phyloP scores from a whole-genome alignment of 2,888 invertebrate species.

The Amphipyra tragopoginis region DNA sequence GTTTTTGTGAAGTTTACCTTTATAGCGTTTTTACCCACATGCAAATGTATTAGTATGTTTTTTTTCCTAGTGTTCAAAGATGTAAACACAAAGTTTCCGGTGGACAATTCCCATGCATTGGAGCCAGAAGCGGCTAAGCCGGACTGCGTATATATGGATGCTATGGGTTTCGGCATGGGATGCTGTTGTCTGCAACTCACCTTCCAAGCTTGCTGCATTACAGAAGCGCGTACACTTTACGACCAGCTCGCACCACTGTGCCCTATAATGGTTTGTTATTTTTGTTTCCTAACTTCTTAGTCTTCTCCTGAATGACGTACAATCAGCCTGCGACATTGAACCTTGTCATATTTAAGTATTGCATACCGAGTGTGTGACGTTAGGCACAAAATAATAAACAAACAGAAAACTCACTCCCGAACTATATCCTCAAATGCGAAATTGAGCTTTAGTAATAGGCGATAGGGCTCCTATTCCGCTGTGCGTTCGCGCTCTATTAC shows the following conservation, averaged over 20 bases:
- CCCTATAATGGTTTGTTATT: constrained; percentile 95
- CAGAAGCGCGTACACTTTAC: constrained; percentile 98
- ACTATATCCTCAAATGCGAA: no score
- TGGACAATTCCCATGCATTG: constrained; percentile 92
- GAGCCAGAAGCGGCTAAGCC: constrained; percentile 92
- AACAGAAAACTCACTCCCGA: no score
- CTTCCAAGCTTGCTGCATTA: constrained; percentile 99
- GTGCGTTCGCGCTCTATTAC: no score
- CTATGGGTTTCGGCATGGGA: constrained; percentile 99
- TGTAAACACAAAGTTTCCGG: constrained; percentile 95
- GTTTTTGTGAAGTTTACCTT: constrained; percentile 9
- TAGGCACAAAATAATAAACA: no score
- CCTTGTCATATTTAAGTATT: no score
- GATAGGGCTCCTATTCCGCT: no score
- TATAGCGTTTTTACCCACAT: constrained; percentile 25
- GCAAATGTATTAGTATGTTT: constrained; percentile 13
- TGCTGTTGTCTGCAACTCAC: constrained; percentile 99
- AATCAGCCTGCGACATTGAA: no score
- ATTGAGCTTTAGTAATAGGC: no score
- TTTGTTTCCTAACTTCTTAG: no score
- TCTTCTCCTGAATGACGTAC: no score
- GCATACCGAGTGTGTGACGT: no score
- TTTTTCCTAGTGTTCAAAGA: constrained; percentile 95
- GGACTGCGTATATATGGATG: constrained; percentile 99
- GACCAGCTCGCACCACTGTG: constrained; percentile 99